Evolutionary conservation across 92 coral and sea anemone species (phyloP).

Genomic region (Phenganax stokvisi): DNA sequence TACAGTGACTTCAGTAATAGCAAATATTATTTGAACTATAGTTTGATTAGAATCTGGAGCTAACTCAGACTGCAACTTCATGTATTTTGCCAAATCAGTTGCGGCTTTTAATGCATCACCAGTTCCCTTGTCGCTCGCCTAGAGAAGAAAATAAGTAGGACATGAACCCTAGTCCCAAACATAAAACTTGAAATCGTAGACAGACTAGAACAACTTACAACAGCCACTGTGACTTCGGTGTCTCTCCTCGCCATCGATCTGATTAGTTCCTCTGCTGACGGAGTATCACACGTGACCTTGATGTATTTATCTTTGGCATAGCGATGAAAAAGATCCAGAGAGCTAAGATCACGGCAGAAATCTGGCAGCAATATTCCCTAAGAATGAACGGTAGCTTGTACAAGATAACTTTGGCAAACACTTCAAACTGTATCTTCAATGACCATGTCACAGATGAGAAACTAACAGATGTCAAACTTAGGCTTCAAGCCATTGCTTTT

Average conservation of each 20-base stretch:
- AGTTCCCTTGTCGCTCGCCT: slow-evolving; percentile 79
- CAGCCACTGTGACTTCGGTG: slow-evolving; percentile 77
- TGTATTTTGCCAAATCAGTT: slow-evolving; percentile 67
- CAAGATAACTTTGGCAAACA: background rate
- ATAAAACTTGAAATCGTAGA: background rate
- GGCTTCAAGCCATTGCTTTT: too few species aligned
- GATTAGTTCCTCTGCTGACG: background rate
- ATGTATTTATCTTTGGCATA: slow-evolving; percentile 71
- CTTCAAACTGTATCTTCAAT: too few species aligned
- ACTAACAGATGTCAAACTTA: too few species aligned
- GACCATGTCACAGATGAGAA: too few species aligned
- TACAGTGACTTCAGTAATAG: slow-evolving; percentile 78
- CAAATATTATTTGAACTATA: slow-evolving; percentile 71
- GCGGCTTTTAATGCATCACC: slow-evolving; percentile 88
- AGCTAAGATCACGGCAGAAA: slow-evolving; percentile 72
- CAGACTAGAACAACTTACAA: slow-evolving; percentile 54
- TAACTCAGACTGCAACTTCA: slow-evolving; percentile 53
- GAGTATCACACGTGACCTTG: slow-evolving; percentile 67
- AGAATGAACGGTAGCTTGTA: background rate
- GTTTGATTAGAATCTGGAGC: slow-evolving; percentile 56
- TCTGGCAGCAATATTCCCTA: slow-evolving; percentile 93
- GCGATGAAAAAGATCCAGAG: slow-evolving; percentile 59
- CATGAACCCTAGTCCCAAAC: background rate
- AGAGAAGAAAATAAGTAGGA: background rate
- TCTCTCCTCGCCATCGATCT: slow-evolving; percentile 38